These are phyloP conservation scores for Lordiphosa collinella DNA, from an alignment of 1,140 invertebrate genomes.

Conservation along the genomic window DNA sequence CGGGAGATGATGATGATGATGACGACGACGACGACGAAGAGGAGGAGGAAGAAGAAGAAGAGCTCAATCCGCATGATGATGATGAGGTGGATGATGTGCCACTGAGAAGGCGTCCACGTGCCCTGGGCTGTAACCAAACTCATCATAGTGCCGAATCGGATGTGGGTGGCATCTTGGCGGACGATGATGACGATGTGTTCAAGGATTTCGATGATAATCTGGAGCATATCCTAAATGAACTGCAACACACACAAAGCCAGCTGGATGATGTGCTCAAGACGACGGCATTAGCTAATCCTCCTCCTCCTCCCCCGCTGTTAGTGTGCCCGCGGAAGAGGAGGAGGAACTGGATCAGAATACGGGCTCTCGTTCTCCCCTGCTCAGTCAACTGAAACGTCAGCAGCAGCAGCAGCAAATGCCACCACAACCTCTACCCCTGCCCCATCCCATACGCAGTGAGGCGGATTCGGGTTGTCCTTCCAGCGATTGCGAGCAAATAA, in stretches of 20 bases:
- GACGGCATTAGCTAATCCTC: too few species aligned
- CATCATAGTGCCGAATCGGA: constrained; percentile 70
- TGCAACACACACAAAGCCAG: constrained; percentile 60
- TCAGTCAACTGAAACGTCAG: constrained; percentile 77
- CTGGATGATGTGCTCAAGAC: constrained; percentile 58
- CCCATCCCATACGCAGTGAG: constrained; percentile 50
- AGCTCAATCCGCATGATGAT: constrained; percentile 27
- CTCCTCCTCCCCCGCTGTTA: neutral
- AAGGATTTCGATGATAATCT: constrained; percentile 75
- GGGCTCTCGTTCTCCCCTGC: constrained; percentile 82
- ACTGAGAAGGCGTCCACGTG: constrained; percentile 40
- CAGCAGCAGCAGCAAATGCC: constrained; percentile 12
- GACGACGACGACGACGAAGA: constrained; percentile 65
- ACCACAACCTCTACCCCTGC: constrained; percentile 13
- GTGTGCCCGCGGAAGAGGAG: constrained; percentile 35
- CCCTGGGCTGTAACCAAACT: constrained; percentile 63
- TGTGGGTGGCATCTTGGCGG: constrained; percentile 61
- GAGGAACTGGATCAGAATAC: constrained; percentile 82
- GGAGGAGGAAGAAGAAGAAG: constrained; percentile 71
- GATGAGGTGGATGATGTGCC: constrained; percentile 64
- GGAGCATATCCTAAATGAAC: constrained; percentile 60
- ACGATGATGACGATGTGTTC: constrained; percentile 73
- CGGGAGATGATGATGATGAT: constrained; percentile 37
- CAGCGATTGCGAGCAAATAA: constrained; percentile 81
- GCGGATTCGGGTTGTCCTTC: constrained; percentile 75